Percentiles rank a stretch among this genome's conserved stretches.
Evolutionary conservation across 2,797 vertebrate genomes (phyloP).

Genomic region (Falco berigora): DNA sequence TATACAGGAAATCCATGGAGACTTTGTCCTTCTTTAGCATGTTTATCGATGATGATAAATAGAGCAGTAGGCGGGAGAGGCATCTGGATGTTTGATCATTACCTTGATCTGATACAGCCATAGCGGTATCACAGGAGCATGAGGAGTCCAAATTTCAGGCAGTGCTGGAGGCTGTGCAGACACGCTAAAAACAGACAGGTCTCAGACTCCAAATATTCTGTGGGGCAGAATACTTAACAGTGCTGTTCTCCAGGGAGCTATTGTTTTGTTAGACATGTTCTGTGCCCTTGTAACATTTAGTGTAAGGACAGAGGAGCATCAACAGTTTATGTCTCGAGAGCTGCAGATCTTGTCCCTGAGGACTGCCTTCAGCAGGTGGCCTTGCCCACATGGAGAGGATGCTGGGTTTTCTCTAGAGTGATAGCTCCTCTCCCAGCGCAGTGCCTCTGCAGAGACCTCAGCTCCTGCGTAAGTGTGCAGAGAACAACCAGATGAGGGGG

Average conservation of each 20-base stretch:
- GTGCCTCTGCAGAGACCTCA: background rate
- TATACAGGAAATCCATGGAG: background rate
- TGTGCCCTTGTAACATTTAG: background rate
- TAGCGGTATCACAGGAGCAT: rapidly evolving
- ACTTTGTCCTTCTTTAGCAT: background rate
- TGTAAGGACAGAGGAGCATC: background rate
- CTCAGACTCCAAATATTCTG: background rate
- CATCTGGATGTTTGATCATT: background rate
- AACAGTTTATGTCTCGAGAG: background rate
- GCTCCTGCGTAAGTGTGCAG: background rate
- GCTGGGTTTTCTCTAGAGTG: background rate
- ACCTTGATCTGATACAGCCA: background rate
- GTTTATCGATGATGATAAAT: background rate
- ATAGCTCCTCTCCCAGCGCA: background rate
- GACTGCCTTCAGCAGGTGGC: background rate
- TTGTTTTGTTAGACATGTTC: background rate
- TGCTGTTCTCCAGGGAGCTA: background rate
- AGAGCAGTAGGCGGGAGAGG: background rate
- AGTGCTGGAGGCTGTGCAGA: background rate
- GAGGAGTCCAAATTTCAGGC: background rate
- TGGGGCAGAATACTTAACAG: background rate
- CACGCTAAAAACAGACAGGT: too few relatives aligned
- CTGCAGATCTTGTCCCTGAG: rapidly evolving
- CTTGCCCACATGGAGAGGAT: background rate
- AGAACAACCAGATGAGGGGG: background rate